These are phyloP conservation scores for Dilophus febrilis DNA, from an alignment of 2,888 invertebrate species.

Conservation along the genomic window DNA sequence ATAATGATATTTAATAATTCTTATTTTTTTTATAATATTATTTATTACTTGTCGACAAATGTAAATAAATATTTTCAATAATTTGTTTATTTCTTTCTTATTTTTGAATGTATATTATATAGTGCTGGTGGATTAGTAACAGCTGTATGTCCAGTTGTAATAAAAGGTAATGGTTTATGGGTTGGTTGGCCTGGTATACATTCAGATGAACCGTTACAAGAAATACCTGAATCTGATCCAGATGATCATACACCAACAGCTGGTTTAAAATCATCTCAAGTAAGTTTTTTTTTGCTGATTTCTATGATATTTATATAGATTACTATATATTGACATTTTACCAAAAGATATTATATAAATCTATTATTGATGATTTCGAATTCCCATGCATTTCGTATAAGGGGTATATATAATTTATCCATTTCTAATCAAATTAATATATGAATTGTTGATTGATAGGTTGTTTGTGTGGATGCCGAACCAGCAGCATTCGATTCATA, in stretches of 20 bases:
- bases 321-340: no score
- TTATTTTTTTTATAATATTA: not conserved
- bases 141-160: conserved; percentile 79
- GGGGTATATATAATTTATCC: no score
- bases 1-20: not conserved
- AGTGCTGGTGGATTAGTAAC: conserved; percentile 84
- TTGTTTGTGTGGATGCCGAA: conserved; percentile 64
- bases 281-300: no score
- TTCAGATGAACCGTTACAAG: conserved; percentile 54
- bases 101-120: no score
- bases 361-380: no score
- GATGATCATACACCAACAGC: conserved; percentile 74
- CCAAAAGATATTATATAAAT: no score
- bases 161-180: conserved; percentile 70
- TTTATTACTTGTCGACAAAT: not conserved
- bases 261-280: conserved; percentile 66
- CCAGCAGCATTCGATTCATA: conserved; percentile 64
- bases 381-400: no score
- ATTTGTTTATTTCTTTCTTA: conserved; percentile 4
- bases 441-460: conserved; percentile 33
- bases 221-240: conserved; percentile 75
- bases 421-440: no score
- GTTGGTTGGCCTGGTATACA: conserved; percentile 85
- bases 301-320: no score
- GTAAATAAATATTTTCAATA: conserved; percentile 1